Percentiles rank a stretch among this genome's conserved stretches.
Conservation (phyloP, 2,113 vertebrate species). For the Numida meleagris region DNA sequence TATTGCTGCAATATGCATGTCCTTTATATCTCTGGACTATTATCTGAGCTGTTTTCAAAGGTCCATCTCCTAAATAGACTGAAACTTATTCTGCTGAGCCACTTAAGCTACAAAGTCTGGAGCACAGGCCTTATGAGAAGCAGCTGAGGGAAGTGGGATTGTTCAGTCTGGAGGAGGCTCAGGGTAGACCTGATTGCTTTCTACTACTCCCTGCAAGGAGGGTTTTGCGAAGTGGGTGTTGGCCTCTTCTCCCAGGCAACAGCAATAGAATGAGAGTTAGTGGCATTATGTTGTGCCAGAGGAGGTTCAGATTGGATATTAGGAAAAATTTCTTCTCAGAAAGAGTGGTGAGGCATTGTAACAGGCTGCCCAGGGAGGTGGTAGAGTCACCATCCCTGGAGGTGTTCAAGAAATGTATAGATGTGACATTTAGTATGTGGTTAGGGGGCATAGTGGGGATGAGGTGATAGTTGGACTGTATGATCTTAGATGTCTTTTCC, state of each 20-base stretch:
- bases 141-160: neutral
- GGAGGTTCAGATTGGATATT: neutral
- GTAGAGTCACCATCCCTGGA: too few species aligned
- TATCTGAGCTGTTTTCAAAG: neutral
- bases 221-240: neutral
- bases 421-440: too few species aligned
- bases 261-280: neutral
- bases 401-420: too few species aligned
- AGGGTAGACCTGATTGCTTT: neutral
- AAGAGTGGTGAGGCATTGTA: too few species aligned
- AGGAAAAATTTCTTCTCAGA: too few species aligned
- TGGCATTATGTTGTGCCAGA: neutral
- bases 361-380: too few species aligned
- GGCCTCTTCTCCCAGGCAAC: neutral
- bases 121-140: neutral
- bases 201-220: neutral
- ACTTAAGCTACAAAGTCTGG: neutral
- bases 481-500: too few species aligned
- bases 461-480: too few species aligned
- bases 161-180: neutral
- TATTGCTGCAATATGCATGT: fast-evolving
- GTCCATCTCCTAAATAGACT: fast-evolving
- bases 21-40: neutral
- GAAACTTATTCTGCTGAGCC: neutral
- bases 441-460: too few species aligned